Percentiles rank a stretch among this genome's conserved stretches.
phyloP scores from a whole-genome alignment of 2,888 invertebrate genomes.

The Brachyptera putata region DNA sequence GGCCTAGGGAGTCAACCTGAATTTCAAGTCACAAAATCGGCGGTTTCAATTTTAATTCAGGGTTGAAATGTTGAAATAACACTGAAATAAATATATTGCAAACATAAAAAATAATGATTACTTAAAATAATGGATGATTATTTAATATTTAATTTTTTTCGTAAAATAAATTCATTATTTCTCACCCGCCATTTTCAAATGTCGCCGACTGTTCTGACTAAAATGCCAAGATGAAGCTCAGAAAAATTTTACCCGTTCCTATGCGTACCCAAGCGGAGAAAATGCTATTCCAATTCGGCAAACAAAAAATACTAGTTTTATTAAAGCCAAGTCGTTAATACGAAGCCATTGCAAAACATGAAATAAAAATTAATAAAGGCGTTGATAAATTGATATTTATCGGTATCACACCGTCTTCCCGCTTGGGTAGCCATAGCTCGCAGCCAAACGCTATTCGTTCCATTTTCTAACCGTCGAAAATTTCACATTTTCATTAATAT shows the following conservation, averaged over 20 bases:
- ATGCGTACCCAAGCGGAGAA: not conserved
- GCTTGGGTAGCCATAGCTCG: constrained; percentile 6
- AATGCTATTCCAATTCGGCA: not conserved
- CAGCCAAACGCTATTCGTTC: constrained; percentile 2
- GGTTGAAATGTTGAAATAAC: too few relatives aligned
- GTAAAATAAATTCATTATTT: not conserved
- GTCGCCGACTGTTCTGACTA: not conserved
- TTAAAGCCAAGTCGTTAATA: too few relatives aligned
- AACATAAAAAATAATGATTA: too few relatives aligned
- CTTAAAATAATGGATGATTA: too few relatives aligned
- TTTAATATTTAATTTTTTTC: not conserved
- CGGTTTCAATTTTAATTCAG: too few relatives aligned
- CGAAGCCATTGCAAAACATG: too few relatives aligned
- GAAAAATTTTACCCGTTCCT: not conserved
- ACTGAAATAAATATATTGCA: too few relatives aligned
- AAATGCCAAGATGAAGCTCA: not conserved
- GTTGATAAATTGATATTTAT: not conserved
- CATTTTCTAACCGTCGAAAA: not conserved
- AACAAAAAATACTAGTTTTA: constrained; percentile 5
- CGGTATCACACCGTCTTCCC: not conserved
- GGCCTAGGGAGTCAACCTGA: too few relatives aligned
- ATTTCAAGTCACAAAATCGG: too few relatives aligned
- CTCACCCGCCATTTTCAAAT: constrained; percentile 9
- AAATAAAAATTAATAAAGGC: constrained; percentile 8
- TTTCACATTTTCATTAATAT: not conserved